Evolutionary conservation across 2,113 vertebrate species (phyloP).

Genomic region (Clarias magur): DNA sequence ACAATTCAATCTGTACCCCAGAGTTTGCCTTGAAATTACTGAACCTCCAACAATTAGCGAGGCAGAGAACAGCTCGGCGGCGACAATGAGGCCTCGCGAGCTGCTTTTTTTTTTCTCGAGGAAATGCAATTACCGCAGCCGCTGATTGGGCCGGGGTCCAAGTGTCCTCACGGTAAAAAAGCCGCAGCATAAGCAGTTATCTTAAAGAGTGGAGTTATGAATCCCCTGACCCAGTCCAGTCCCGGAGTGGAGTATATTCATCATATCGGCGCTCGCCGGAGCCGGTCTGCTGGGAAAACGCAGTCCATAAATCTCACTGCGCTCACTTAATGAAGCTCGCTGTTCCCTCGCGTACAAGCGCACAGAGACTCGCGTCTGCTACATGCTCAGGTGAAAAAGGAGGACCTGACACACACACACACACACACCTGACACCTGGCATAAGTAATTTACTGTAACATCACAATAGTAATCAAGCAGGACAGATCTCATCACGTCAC

Average conservation of each 20-base stretch:
- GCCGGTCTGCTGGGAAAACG: slow-evolving; percentile 61
- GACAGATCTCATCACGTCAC: neutral
- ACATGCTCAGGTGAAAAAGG: slow-evolving; percentile 26
- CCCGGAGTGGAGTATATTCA: slow-evolving; percentile 77
- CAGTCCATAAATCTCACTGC: slow-evolving; percentile 58
- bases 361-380: slow-evolving; percentile 40
- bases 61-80: neutral
- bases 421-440: slow-evolving; percentile 13
- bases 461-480: neutral
- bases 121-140: slow-evolving; percentile 69
- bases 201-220: slow-evolving; percentile 72
- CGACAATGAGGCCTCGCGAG: slow-evolving; percentile 22
- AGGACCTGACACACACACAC: slow-evolving; percentile 2
- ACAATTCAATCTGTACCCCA: slow-evolving; percentile 31
- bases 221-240: slow-evolving; percentile 75
- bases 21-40: slow-evolving; percentile 33
- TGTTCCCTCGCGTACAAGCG: slow-evolving; percentile 39
- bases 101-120: slow-evolving; percentile 56
- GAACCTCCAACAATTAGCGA: slow-evolving; percentile 39
- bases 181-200: slow-evolving; percentile 77
- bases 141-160: slow-evolving; percentile 74
- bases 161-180: slow-evolving; percentile 72
- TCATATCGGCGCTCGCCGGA: slow-evolving; percentile 73
- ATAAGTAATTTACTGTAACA: neutral
- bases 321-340: slow-evolving; percentile 58